Percentiles rank a stretch among this genome's conserved stretches.
phyloP scores from a whole-genome alignment of 2,888 invertebrate species.

The Ethmia dodecea region DNA sequence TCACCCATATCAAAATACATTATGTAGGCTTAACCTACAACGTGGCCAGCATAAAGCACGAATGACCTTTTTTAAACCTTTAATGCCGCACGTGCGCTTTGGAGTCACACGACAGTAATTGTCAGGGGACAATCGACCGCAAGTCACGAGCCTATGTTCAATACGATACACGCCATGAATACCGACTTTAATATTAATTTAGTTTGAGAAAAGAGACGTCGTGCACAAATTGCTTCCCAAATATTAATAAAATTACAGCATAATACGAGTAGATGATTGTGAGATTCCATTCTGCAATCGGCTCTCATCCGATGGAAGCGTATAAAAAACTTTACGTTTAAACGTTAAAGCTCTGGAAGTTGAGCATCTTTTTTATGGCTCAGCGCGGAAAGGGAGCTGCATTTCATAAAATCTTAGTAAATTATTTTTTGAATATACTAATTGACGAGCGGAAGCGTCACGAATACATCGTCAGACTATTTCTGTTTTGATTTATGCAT shows the following conservation, averaged over 20 bases:
- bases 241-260: too few relatives aligned
- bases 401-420: slow-evolving; percentile 44
- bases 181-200: too few relatives aligned
- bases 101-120: slow-evolving; percentile 58
- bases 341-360: slow-evolving; percentile 23
- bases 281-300: slow-evolving; percentile 24
- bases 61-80: slow-evolving; percentile 53
- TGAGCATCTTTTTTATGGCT: slow-evolving; percentile 35
- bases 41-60: slow-evolving; percentile 47
- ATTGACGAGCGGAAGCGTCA: slow-evolving; percentile 58
- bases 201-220: too few relatives aligned
- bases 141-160: slow-evolving; percentile 57
- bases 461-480: slow-evolving; percentile 52
- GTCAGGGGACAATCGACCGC: slow-evolving; percentile 53
- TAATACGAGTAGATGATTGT: slow-evolving; percentile 13
- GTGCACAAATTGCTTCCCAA: too few relatives aligned
- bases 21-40: slow-evolving; percentile 13
- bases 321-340: slow-evolving; percentile 21
- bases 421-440: slow-evolving; percentile 43
- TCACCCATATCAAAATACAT: neutral
- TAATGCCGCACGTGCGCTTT: slow-evolving; percentile 55
- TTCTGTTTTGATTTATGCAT: slow-evolving; percentile 66
- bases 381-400: slow-evolving; percentile 28
- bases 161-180: slow-evolving; percentile 54
- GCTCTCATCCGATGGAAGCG: slow-evolving; percentile 29